Evolutionary conservation across 2,113 vertebrate genomes (phyloP), one percentile per base, ranked within the genome.

Genomic region (Siniperca chuatsi): DNA sequence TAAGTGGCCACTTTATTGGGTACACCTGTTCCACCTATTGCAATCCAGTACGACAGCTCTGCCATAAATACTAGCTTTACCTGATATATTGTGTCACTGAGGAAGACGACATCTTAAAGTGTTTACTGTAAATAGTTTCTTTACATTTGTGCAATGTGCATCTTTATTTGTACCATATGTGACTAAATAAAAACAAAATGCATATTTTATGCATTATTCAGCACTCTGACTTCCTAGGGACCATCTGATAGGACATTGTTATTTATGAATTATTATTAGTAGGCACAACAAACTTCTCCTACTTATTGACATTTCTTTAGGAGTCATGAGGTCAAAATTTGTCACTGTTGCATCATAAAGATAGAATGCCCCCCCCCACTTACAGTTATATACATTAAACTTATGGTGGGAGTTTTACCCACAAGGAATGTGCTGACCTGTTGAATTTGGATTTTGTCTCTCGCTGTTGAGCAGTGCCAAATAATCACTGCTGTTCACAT

Each of bases 401-500:
- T 25, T 58, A 12, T 25, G 46, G 25, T 57, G 29, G n/a, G 64
- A 64, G 25, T 35, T 73, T 79, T 54, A 69, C 21, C 20, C 37
- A 33, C 1, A 23, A 73, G 13, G 33, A 67, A 42, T 42, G 48
- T 33, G 67, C 92, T 84, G 77, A 98, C 97, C 96, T 84, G 96
- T 96, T 60, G 96, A 90, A 46, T 97, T 98, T 52, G 97, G 95
- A 75, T 97, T 96, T 0, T 89, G 68, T 76, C 96, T 95, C 67
- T 98, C 97, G 0, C 94, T 95, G 81, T 98, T 98, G 74, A 98
- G 94, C 60, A 97, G 67, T 50, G 97, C 97, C 92, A 98, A 89
- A 83, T 97, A 98, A 73, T 97, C 96, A 79, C 97, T 98, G 92
- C 90, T 96, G 90, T 98, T 97, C 76, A 97, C 84, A 35, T 98